These are phyloP conservation scores for Eretmocerus hayati DNA, from an alignment of 2,888 invertebrate genomes.

Conservation along the genomic window DNA sequence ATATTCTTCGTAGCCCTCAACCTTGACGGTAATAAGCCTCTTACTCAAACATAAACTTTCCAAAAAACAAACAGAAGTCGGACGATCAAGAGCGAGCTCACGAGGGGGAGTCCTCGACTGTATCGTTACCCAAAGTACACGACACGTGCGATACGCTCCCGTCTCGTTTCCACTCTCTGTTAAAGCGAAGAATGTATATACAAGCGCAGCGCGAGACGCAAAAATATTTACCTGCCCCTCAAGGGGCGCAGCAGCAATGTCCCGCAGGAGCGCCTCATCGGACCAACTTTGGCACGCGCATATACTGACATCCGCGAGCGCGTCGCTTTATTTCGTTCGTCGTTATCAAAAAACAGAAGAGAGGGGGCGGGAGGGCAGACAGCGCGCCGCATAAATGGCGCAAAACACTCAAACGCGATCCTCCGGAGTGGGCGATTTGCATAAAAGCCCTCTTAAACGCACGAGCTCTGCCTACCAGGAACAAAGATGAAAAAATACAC, in stretches of 20 bases:
- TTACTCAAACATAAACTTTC: neutral
- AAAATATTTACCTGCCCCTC: neutral
- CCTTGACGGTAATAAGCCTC: no score
- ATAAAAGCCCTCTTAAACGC: conserved; percentile 11
- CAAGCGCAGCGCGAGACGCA: neutral
- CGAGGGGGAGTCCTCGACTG: neutral
- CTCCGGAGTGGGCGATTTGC: conserved; percentile 7
- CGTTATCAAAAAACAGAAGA: neutral
- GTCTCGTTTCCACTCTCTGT: neutral
- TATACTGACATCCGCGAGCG: neutral
- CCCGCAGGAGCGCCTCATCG: neutral
- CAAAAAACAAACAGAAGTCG: neutral
- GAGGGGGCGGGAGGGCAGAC: neutral
- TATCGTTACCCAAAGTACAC: no score
- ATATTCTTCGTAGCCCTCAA: neutral
- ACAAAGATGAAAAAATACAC: neutral
- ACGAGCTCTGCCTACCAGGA: neutral
- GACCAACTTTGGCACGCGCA: neutral
- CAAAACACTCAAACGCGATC: conserved; percentile 4
- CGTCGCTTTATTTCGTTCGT: neutral
- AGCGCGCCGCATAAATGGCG: neutral
- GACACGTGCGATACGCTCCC: neutral
- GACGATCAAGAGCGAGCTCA: neutral
- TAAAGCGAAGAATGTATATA: no score
- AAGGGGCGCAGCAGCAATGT: neutral